phyloP scores from a whole-genome alignment of 2,113 vertebrate genomes.

The Lepus americanus region DNA sequence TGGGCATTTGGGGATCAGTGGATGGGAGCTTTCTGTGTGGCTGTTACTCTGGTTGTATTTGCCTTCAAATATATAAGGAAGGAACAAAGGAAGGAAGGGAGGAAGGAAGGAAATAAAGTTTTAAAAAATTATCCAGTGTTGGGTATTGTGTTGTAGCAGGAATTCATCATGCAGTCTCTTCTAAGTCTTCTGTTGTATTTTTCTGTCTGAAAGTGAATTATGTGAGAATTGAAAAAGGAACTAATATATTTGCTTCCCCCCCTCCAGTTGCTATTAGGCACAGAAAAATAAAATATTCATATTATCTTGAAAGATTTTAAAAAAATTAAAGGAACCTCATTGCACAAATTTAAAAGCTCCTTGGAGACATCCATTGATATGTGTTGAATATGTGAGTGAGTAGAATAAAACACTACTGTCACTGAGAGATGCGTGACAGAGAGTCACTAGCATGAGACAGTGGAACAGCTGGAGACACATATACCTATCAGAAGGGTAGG shows the following conservation, averaged over 20 bases:
- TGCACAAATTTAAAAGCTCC: not conserved
- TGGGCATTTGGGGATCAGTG: too few relatives aligned
- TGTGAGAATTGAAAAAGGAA: conserved; percentile 1
- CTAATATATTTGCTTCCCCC: not conserved
- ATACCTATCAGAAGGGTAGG: not conserved
- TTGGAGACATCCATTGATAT: not conserved
- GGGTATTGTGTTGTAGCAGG: not conserved
- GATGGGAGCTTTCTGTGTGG: too few relatives aligned
- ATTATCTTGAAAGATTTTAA: not conserved
- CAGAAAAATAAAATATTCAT: not conserved
- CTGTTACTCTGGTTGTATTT: too few relatives aligned
- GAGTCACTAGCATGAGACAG: rapidly evolving
- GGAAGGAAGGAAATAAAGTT: not conserved
- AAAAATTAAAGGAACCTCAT: not conserved
- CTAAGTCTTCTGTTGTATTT: not conserved
- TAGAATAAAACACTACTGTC: not conserved
- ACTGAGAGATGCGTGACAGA: not conserved
- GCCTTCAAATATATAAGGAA: too few relatives aligned
- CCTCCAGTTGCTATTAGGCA: not conserved
- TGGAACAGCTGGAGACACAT: not conserved
- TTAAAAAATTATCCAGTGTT: not conserved
- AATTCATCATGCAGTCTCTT: not conserved
- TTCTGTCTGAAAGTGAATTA: not conserved
- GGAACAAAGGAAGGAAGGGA: too few relatives aligned
- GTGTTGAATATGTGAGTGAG: not conserved